Conservation (phyloP, 2,888 invertebrate species). For the Drosophila fulvimacula region DNA sequence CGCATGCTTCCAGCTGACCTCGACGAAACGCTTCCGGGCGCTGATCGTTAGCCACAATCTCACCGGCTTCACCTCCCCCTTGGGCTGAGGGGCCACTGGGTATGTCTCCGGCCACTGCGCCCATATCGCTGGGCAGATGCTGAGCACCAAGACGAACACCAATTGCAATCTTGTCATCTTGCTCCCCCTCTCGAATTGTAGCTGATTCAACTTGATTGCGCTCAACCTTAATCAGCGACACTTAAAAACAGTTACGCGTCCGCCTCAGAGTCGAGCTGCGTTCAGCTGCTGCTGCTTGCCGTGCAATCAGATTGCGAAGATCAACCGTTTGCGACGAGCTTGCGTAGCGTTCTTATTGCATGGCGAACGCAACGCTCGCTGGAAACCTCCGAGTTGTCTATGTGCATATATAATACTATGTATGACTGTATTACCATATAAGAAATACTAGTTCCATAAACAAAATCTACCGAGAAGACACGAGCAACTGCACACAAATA, state of each 20-base stretch:
- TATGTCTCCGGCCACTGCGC: conserved; percentile 19
- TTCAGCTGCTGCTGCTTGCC: conserved; percentile 14
- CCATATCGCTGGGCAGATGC: conserved; percentile 7
- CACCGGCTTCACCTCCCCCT: conserved; percentile 17
- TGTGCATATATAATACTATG: conserved; percentile 2
- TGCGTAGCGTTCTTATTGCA: conserved; percentile 34
- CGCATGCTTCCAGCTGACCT: conserved; percentile 84
- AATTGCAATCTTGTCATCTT: conserved; percentile 35
- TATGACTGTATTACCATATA: conserved; percentile 33
- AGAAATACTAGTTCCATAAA: conserved; percentile 36
- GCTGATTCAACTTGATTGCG: conserved; percentile 64
- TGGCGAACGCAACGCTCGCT: conserved; percentile 7
- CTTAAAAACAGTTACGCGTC: neutral
- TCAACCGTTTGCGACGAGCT: conserved; percentile 41
- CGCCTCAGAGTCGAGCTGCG: neutral
- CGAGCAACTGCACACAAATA: conserved; percentile 11
- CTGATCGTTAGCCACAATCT: conserved; percentile 83
- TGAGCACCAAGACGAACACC: conserved; percentile 35
- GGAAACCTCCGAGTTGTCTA: conserved; percentile 23
- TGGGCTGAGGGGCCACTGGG: neutral
- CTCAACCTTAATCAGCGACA: conserved; percentile 61
- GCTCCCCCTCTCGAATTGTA: conserved; percentile 46
- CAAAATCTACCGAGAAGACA: conserved; percentile 27
- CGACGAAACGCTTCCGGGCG: conserved; percentile 81
- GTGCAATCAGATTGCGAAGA: conserved; percentile 35